Evolutionary conservation across 2,888 invertebrate species (phyloP).

Genomic region (Alentia gelatinosa): DNA sequence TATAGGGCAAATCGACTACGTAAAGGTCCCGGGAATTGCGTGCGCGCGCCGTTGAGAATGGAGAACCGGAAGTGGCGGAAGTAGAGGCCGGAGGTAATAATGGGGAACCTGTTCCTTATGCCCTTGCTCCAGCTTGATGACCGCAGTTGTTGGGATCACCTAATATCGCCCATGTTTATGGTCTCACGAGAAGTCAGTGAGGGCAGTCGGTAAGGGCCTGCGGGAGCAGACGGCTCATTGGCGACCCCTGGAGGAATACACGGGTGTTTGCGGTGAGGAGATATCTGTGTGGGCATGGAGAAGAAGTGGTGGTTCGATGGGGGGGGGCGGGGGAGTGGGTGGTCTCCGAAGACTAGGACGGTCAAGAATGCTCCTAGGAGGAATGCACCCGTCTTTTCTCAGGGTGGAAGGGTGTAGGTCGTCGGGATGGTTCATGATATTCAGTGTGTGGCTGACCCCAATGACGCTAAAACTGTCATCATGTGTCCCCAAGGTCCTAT

Average conservation of each 20-base stretch:
- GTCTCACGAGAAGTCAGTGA: conserved; percentile 1
- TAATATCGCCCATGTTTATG: neutral
- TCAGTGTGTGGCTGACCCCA: neutral
- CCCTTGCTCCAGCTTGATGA: neutral
- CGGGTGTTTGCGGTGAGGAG: no score
- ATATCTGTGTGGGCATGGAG: no score
- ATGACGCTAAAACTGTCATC: neutral
- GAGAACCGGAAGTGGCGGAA: neutral
- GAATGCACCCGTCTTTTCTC: neutral
- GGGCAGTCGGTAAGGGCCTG: neutral
- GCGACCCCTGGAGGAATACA: no score
- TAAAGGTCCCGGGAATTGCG: neutral
- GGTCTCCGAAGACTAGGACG: neutral
- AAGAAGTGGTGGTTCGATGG: neutral
- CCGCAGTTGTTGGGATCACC: neutral
- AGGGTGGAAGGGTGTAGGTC: neutral
- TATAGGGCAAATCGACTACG: neutral
- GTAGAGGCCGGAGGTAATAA: neutral
- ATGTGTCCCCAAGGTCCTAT: neutral
- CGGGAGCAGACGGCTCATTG: neutral
- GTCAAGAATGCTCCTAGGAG: neutral
- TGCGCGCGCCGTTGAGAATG: neutral
- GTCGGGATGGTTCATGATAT: neutral
- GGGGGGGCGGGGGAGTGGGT: neutral
- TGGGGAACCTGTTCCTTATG: neutral